Percentiles rank a stretch among this genome's conserved stretches.
Conservation (phyloP, 2,888 invertebrate genomes). For the Monochamus alternatus region DNA sequence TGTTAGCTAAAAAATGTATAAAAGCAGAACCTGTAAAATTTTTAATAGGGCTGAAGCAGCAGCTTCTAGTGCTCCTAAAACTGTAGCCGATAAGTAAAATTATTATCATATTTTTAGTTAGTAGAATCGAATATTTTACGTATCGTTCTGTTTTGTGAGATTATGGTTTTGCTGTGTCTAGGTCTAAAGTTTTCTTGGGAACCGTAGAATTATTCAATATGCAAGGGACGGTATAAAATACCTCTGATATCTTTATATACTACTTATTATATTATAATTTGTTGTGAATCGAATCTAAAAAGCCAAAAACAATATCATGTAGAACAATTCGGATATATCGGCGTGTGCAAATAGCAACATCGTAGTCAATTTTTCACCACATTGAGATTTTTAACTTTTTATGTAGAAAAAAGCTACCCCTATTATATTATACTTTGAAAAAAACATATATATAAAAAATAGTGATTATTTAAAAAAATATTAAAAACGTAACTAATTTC, state of each 20-base stretch:
- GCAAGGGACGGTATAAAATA: not conserved
- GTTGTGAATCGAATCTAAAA: no score
- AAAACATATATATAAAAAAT: no score
- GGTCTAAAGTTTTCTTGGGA: conserved; percentile 7
- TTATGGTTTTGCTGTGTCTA: conserved; percentile 9
- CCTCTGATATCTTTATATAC: not conserved
- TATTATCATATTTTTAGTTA: conserved; percentile 14
- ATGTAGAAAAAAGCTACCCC: no score
- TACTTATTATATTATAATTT: no score
- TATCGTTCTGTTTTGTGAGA: conserved; percentile 9
- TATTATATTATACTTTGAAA: no score
- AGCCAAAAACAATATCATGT: conserved; percentile 5
- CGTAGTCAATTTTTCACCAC: no score
- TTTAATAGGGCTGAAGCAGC: conserved; percentile 11
- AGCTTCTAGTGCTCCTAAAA: conserved; percentile 16
- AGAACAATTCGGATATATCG: conserved; percentile 3
- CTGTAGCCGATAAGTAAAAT: conserved; percentile 17
- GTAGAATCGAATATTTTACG: conserved; percentile 16
- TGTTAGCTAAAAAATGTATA: conserved; percentile 14
- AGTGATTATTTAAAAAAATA: no score
- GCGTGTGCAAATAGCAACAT: no score
- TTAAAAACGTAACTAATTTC: no score
- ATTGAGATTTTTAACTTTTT: no score
- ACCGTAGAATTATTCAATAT: conserved; percentile 4
- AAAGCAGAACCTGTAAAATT: conserved; percentile 19